Base-by-base conservation (phyloP, 2,888 invertebrate species). In the Nymphalis urticae region DNA sequence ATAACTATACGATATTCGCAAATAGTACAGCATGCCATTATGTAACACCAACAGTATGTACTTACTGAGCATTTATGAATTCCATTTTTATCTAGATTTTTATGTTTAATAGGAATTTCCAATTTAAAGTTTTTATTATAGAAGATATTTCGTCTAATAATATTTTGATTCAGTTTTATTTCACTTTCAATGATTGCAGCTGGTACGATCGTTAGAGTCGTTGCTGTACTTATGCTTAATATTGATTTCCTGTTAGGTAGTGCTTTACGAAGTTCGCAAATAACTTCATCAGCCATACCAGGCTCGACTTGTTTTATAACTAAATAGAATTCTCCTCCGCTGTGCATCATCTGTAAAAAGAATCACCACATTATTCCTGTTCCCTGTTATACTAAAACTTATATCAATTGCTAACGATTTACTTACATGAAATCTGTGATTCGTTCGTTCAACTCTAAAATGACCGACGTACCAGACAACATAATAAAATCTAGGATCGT, bases 371-470 rank as follows among this genome's bases (percentile, higher is more conserved):
- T 51, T 2, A 32, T 27, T n/a, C 8, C 10, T 36, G 2, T 19
- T 42, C 27, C 24, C 13, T 56, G 9, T 3, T 2, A n/a, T 2
- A 2, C 13, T 58, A 19, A 16, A 32, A 6, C 1, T 36, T 32
- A 16, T 36, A 17, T 56, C 2, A 58, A 58, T 9, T 19, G 32
- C 16, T 10, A 56, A 32, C 48, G n/a, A 53, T 50, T 54, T 64
- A 79, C 81, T 81, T 73, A 83, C 83, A 19, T 73, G 66, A 69
- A 82, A 83, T n/a, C 74, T 73, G 27, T 76, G 79, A 69, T 79
- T 80, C 21, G 77, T 79, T 1, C 81, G 74, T 62, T 80, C 78
- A 1, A 82, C 76, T 70, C 71, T 77, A 36, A 75, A 78, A 47
- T 70, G 75, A 0, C 82, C 82, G 19, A 82, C 67, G 48, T 78